These are phyloP conservation scores for Diaperis boleti DNA, from an alignment of 2,888 invertebrate species.

Conservation along the genomic window DNA sequence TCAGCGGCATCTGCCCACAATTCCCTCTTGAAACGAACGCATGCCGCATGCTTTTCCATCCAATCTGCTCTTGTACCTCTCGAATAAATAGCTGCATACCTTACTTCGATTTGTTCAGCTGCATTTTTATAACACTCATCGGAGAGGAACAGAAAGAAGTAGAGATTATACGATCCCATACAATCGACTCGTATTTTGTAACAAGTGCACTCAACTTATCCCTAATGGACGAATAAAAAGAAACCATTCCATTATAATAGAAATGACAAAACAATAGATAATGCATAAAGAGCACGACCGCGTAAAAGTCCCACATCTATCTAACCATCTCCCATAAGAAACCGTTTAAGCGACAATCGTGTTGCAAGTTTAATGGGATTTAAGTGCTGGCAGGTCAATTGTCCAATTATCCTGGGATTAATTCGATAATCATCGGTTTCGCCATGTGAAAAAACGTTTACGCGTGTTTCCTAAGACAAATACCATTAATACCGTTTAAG, in stretches of 20 bases:
- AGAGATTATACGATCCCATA: constrained; percentile 3
- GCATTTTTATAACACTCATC: constrained; percentile 14
- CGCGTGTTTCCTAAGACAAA: constrained; percentile 18
- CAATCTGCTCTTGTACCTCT: constrained; percentile 2
- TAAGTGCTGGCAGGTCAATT: constrained; percentile 28
- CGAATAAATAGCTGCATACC: constrained; percentile 10
- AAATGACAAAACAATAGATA: constrained; percentile 33
- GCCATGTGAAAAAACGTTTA: constrained; percentile 15
- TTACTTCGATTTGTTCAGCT: constrained; percentile 27
- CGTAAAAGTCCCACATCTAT: constrained; percentile 18
- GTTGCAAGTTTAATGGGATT: constrained; percentile 12
- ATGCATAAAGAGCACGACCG: constrained; percentile 16
- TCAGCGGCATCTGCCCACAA: no score
- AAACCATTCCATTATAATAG: constrained; percentile 12
- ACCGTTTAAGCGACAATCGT: constrained; percentile 16
- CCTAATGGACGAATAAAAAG: constrained; percentile 15
- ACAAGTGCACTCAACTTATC: constrained; percentile 28
- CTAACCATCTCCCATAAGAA: constrained; percentile 17
- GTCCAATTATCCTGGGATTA: constrained; percentile 24
- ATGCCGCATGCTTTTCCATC: constrained; percentile 5
- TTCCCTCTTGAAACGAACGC: not conserved
- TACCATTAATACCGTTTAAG: constrained; percentile 21
- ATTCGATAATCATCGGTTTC: constrained; percentile 22
- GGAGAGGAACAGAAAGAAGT: not conserved
- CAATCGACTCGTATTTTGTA: constrained; percentile 11